Base-by-base conservation (phyloP, 64 coral and sea anemone genomes). In the Pocillopora damicornis region DNA sequence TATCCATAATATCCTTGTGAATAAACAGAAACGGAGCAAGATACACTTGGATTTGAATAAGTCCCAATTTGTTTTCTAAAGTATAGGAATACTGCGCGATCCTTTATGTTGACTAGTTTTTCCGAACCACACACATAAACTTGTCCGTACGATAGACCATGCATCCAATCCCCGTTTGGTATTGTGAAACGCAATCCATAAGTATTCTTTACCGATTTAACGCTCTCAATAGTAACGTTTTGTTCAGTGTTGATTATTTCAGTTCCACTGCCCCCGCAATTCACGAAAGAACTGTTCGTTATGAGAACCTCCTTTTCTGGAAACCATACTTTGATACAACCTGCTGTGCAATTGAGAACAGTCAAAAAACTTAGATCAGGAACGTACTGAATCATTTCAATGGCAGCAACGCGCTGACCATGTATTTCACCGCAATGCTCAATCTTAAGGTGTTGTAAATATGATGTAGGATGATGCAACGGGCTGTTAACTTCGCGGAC, bases 361-460 rank as follows among this genome's bases (percentile, higher is more conserved):
- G 16, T n/a, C 22, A 76, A 17, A 9, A 37, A 18, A 34, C 76
- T 60, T 30, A 87, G 12, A 4, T 74, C 37, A 60, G 84, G 84
- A 58, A 87, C 51, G 67, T 62, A 60, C 75, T 61, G 60, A 18
- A 58, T 34, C 0, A 25, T 35, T 68, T 74, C 86, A 35, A 62
- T 38, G 2, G 71, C 86, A 34, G 86, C 14, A n/a, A 76, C 75
- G 0, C 37, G 12, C 10, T 35, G 34, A 11, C 69, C 73, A 38
- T 87, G 67, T 75, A 26, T 87, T 59, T 74, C 37, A 58, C 84
- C 69, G 22, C 68, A 73, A 56, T 87, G 73, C 51, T 74, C 59
- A 37, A 87, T 87, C 13, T 87, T 20, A 11, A 75, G 0, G 45
- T 87, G 59, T 23, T 87, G 23, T 16, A 87, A 13, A 22, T 15